A percentile compares a stretch with the other conserved stretches of the same genome.
Evolutionary conservation across 2,113 vertebrate species (phyloP).

Genomic region (Regulus satrapa): DNA sequence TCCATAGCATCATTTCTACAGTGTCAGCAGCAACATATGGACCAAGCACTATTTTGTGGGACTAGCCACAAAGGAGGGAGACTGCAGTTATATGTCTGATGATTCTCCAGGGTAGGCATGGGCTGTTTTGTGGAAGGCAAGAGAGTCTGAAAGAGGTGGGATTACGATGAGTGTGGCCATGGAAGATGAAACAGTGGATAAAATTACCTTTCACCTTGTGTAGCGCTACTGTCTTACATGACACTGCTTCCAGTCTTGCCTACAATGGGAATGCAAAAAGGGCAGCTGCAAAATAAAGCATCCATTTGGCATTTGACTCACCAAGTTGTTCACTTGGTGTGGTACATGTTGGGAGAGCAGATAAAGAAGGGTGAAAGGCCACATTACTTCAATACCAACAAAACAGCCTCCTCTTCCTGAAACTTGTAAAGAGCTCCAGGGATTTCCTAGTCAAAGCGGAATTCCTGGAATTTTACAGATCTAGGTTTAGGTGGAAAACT

Average conservation of each 20-base stretch:
- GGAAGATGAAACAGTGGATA: background rate
- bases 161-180: background rate
- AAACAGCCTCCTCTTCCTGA: background rate
- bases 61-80: background rate
- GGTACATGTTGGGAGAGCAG: background rate
- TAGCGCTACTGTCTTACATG: background rate
- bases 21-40: slow-evolving; percentile 22
- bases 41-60: background rate
- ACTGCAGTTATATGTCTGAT: background rate
- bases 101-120: background rate
- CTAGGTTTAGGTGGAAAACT: background rate
- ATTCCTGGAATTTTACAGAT: background rate
- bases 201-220: background rate
- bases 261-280: background rate
- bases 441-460: background rate
- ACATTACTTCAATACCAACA: background rate
- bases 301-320: background rate
- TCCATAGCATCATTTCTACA: background rate
- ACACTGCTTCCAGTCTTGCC: background rate
- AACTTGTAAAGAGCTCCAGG: background rate
- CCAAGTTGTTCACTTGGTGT: background rate
- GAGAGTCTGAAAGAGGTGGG: background rate
- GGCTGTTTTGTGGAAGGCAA: background rate
- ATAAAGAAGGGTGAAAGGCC: background rate
- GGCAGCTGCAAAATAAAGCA: background rate